Percentiles rank a stretch among this genome's conserved stretches.
Evolutionary conservation across 1,140 invertebrate species (phyloP).

Genomic region (Mylabris phalerata): DNA sequence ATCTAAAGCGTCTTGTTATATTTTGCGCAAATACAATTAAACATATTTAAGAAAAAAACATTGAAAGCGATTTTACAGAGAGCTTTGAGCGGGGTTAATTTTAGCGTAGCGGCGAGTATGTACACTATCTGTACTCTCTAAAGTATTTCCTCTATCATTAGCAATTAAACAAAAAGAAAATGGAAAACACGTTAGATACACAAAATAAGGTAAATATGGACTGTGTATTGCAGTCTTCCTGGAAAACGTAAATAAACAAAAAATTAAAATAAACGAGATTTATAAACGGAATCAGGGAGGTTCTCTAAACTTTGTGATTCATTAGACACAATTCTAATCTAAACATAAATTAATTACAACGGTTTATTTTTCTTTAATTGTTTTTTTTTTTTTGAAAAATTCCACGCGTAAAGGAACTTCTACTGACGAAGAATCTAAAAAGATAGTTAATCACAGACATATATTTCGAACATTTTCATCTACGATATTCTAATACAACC

Average conservation of each 20-base stretch:
- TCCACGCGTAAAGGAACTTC: conserved; percentile 25
- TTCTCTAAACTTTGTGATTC: neutral
- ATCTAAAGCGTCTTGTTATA: neutral
- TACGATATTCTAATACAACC: conserved; percentile 30
- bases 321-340: conserved; percentile 33
- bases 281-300: neutral
- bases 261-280: conserved; percentile 6
- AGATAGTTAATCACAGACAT: conserved; percentile 40
- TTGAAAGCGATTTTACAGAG: neutral
- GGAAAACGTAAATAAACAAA: conserved; percentile 13
- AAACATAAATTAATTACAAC: conserved; percentile 34
- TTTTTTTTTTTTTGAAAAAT: conserved; percentile 15
- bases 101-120: conserved; percentile 20
- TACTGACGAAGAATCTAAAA: conserved; percentile 26
- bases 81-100: conserved; percentile 10
- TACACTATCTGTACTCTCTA: conserved; percentile 22
- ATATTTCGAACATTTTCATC: conserved; percentile 21
- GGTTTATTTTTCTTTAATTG: too few species aligned
- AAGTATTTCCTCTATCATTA: conserved; percentile 1
- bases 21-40: neutral
- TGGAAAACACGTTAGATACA: conserved; percentile 1
- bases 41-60: neutral
- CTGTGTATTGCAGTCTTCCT: neutral
- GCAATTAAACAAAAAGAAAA: conserved; percentile 10
- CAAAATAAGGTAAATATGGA: neutral